Percentiles rank a stretch among this genome's conserved stretches.
These are phyloP conservation scores for Lucinisca nassula DNA, from an alignment of 2,888 invertebrate species.

Conservation along the genomic window DNA sequence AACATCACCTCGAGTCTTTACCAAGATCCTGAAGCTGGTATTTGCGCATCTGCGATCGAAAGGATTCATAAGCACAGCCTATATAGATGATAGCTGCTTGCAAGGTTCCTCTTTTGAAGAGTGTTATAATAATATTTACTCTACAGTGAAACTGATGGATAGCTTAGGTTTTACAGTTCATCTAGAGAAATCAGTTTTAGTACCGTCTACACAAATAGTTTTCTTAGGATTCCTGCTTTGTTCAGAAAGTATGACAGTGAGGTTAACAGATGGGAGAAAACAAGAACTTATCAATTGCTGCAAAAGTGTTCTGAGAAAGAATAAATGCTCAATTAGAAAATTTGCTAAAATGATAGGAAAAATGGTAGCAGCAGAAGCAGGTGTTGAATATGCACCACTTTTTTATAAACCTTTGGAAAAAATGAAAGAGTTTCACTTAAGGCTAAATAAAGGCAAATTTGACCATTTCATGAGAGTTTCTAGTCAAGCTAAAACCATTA, in stretches of 20 bases:
- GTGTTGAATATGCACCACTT: constrained; percentile 36
- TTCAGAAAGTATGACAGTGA: constrained; percentile 23
- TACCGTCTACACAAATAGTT: constrained; percentile 44
- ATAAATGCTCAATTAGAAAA: constrained; percentile 17
- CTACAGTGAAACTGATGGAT: constrained; percentile 41
- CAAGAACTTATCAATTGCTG: background rate
- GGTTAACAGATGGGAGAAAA: constrained; percentile 3
- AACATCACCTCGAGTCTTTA: constrained; percentile 22
- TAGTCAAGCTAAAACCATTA: background rate
- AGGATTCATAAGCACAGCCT: constrained; percentile 36
- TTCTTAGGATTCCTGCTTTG: constrained; percentile 51
- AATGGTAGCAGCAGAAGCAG: constrained; percentile 37
- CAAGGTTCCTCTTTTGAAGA: constrained; percentile 19
- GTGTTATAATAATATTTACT: constrained; percentile 19
- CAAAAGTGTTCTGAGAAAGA: background rate
- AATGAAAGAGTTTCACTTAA: constrained; percentile 26
- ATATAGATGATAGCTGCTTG: constrained; percentile 59
- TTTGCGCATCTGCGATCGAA: constrained; percentile 9
- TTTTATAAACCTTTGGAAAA: constrained; percentile 40
- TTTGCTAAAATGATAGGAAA: constrained; percentile 36
- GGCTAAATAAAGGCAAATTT: background rate
- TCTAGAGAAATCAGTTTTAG: constrained; percentile 46
- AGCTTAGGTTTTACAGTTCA: constrained; percentile 51
- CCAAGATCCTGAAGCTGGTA: constrained; percentile 26
- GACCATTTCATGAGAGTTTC: background rate